phyloP scores from a whole-genome alignment of 2,888 invertebrate genomes.

The Catocala nupta region DNA sequence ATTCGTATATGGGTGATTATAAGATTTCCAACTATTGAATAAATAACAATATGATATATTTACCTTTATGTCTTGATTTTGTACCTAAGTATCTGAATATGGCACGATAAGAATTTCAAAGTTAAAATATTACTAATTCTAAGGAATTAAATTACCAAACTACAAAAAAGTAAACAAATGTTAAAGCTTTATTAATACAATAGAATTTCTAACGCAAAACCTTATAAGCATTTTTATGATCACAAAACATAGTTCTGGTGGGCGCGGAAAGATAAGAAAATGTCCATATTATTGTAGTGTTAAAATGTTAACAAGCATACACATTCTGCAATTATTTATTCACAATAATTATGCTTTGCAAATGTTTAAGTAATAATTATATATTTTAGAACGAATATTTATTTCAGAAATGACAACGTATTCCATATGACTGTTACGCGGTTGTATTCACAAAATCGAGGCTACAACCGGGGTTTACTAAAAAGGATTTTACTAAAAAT shows the following conservation, averaged over 20 bases:
- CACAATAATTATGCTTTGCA: slow-evolving; percentile 30
- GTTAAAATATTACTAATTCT: neutral
- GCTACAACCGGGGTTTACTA: slow-evolving; percentile 7
- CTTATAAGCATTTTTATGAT: neutral
- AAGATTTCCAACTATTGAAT: slow-evolving; percentile 9
- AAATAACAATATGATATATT: slow-evolving; percentile 13
- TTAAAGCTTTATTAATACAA: no score
- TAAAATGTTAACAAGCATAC: slow-evolving; percentile 42
- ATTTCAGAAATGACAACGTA: slow-evolving; percentile 10
- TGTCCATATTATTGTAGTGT: slow-evolving; percentile 41
- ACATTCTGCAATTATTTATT: slow-evolving; percentile 36
- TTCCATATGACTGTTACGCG: slow-evolving; percentile 17
- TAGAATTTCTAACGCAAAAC: no score
- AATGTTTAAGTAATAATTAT: slow-evolving; percentile 22
- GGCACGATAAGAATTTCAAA: slow-evolving; percentile 9
- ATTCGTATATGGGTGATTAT: slow-evolving; percentile 9
- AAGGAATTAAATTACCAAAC: neutral
- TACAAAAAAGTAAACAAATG: no score
- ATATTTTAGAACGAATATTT: slow-evolving; percentile 7
- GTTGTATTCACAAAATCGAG: slow-evolving; percentile 33
- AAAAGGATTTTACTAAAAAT: slow-evolving; percentile 18
- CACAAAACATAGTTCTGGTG: slow-evolving; percentile 23
- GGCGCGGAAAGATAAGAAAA: slow-evolving; percentile 38
- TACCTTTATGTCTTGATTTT: slow-evolving; percentile 9
- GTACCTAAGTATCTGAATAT: slow-evolving; percentile 13